These are phyloP conservation scores for Chamaea fasciata DNA, from an alignment of 2,113 vertebrate species.

Conservation along the genomic window DNA sequence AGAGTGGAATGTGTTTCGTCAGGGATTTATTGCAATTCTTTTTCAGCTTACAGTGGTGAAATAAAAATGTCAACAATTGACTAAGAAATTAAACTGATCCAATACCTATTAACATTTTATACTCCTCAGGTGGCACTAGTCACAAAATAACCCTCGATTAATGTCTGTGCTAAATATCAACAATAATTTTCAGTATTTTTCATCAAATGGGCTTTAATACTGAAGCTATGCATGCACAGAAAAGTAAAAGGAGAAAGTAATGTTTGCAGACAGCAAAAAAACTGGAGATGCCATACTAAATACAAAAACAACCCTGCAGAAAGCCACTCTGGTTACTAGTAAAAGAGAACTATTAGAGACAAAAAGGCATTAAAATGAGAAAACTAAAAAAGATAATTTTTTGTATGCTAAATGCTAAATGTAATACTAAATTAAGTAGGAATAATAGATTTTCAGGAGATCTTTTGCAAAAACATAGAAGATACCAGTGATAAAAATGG, in stretches of 20 bases:
- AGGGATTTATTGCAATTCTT: background rate
- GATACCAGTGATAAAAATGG: background rate
- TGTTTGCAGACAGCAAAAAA: background rate
- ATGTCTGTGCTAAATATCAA: background rate
- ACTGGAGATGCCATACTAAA: background rate
- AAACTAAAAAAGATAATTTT: background rate
- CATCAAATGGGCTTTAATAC: background rate
- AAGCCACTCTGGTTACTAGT: background rate
- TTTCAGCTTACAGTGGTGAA: background rate
- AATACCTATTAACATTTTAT: background rate
- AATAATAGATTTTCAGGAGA: background rate
- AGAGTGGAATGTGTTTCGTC: background rate
- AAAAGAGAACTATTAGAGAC: background rate
- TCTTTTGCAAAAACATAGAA: background rate
- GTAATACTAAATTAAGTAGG: background rate
- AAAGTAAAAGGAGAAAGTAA: background rate
- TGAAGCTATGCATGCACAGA: background rate
- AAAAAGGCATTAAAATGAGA: background rate
- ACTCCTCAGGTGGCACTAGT: background rate
- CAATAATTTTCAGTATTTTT: background rate
- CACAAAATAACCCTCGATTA: background rate
- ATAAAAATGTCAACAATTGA: slow-evolving; percentile 8
- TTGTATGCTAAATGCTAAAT: background rate
- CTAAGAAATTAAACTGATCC: slow-evolving; percentile 16
- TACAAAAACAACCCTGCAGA: background rate